Percentiles rank a stretch among this genome's conserved stretches.
These are phyloP conservation scores for Pandemis cinnamomeana DNA, from an alignment of 2,888 invertebrate genomes.

Conservation along the genomic window DNA sequence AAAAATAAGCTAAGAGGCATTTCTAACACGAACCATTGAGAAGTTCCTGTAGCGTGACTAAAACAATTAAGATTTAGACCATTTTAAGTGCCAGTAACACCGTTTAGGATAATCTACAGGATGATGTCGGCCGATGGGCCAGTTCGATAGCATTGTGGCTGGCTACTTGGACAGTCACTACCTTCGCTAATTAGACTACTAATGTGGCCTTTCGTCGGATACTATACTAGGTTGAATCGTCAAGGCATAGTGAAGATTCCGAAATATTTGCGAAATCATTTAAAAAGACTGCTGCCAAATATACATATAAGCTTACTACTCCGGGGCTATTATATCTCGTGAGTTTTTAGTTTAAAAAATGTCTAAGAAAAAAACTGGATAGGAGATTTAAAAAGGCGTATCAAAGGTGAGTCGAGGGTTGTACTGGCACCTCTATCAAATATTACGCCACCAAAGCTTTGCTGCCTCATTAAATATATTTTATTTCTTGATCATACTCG, in stretches of 20 bases:
- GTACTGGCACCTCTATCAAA: constrained; percentile 20
- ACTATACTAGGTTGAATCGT: constrained; percentile 5
- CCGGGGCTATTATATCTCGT: no score
- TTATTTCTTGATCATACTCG: constrained; percentile 6
- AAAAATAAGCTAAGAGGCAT: constrained; percentile 11
- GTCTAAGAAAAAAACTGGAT: no score
- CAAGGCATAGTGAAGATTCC: neutral
- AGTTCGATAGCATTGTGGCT: constrained; percentile 36
- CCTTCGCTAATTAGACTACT: constrained; percentile 28
- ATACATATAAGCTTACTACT: no score
- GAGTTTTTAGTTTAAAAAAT: no score
- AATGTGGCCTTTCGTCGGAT: constrained; percentile 26
- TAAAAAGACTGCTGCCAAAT: neutral
- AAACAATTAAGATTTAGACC: constrained; percentile 41
- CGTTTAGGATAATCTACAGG: constrained; percentile 37
- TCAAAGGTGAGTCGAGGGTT: no score
- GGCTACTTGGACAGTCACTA: constrained; percentile 14
- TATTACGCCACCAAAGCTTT: constrained; percentile 22
- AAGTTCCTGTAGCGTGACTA: constrained; percentile 36
- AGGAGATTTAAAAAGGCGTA: no score
- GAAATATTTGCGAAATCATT: constrained; percentile 16
- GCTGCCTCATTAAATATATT: constrained; percentile 26
- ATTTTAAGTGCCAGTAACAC: constrained; percentile 27
- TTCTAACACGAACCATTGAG: constrained; percentile 28
- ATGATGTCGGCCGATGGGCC: constrained; percentile 36